Base-by-base conservation (phyloP, 2,888 invertebrate species). In the Keiferia lycopersicella region DNA sequence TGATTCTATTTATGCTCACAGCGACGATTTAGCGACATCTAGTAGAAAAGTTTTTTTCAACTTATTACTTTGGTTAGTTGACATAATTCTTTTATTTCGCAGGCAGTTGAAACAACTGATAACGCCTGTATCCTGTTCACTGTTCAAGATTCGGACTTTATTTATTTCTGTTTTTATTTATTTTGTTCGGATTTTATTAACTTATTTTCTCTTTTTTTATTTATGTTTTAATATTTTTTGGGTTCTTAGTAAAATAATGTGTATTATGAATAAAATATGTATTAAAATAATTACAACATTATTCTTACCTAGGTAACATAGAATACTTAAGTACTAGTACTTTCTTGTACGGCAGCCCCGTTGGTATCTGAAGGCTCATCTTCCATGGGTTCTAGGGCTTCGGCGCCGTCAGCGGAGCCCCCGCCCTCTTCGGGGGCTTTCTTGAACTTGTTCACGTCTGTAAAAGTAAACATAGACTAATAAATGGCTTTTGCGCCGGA, bases 381-480 rank as follows among this genome's bases (percentile, higher is more conserved):
- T 64, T 26, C 38, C 50, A 45, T 50, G 50, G 63, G 39, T 20
- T 62, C 62, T 0, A 63, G 50, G 20, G 72, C 72, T 60, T 63
- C 63, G 20, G 62, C 51, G 2, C 67, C 50, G 1, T 64, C 61
- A 20, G n/a, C 50, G 59, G 39, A 39, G 10, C 66, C 67, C 12
- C 77, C 76, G 0, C 76, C 68, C 0, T 77, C 80, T 3, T 86
- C 86, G 4, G 93, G 87, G 1, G 87, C 92, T 78, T 95, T 95
- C 79, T 95, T 94, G 77, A 96, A 96, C 83, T 96, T 95, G 75
- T 95, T 95, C 45, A 93, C 90, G 75, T 95, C 95, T 95, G 80
- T 18, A 87, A 11, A 53, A 11, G 10, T 34, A 34, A 34, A 34
- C 10, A 30, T 6, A 34, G 34, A 34, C 2, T 26, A 4, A 26